These are phyloP conservation scores for Orcinus orca DNA, from an alignment of 2,113 vertebrate genomes.

Conservation along the genomic window DNA sequence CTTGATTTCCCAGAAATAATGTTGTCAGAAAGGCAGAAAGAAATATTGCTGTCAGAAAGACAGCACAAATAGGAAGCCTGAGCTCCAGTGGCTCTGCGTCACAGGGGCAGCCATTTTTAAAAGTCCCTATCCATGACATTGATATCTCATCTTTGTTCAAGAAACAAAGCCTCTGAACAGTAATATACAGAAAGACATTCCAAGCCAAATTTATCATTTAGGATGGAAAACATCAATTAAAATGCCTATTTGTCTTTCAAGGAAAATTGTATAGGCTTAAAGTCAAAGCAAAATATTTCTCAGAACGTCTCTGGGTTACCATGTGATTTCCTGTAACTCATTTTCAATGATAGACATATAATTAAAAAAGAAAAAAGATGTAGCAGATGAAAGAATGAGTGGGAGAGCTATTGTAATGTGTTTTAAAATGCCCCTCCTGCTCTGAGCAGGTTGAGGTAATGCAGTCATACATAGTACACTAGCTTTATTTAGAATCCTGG, in stretches of 20 bases:
- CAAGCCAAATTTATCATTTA: slow-evolving; percentile 38
- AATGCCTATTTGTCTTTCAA: neutral
- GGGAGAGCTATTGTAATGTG: neutral
- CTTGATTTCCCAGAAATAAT: slow-evolving; percentile 25
- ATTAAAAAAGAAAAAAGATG: neutral
- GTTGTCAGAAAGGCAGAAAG: neutral
- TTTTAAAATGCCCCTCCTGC: neutral
- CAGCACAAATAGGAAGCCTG: neutral
- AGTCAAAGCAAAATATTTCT: slow-evolving; percentile 45
- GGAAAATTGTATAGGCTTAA: neutral
- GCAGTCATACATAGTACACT: neutral
- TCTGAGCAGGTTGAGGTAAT: neutral
- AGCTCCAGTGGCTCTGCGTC: neutral
- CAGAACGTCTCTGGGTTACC: neutral
- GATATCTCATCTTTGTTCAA: neutral
- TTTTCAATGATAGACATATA: neutral
- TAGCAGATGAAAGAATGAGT: neutral
- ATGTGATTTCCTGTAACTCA: neutral
- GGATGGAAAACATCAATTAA: slow-evolving; percentile 22
- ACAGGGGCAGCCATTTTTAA: neutral
- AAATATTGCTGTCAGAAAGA: neutral
- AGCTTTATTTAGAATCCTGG: neutral
- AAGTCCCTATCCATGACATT: neutral
- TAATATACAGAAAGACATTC: neutral
- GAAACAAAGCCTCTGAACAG: neutral